Percentiles rank a stretch among this genome's conserved stretches.
These are phyloP conservation scores for Emydura subglobosa DNA, from an alignment of 2,113 vertebrate genomes.

Conservation along the genomic window DNA sequence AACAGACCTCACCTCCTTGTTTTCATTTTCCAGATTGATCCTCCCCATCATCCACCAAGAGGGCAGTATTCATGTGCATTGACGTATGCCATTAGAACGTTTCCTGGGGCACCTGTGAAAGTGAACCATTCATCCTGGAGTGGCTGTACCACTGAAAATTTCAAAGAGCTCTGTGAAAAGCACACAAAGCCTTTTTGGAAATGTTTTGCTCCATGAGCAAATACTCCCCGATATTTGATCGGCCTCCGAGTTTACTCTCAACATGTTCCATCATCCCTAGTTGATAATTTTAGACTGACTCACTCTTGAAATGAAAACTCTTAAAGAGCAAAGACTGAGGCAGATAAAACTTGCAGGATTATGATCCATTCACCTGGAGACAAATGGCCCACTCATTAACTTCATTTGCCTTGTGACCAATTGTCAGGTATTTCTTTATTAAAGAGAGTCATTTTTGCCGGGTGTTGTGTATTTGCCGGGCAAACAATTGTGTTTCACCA, in stretches of 20 bases:
- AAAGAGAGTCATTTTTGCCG: conserved; percentile 47
- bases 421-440: conserved; percentile 66
- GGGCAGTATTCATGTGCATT: neutral
- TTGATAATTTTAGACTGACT: conserved; percentile 80
- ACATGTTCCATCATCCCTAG: neutral
- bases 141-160: neutral
- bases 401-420: conserved; percentile 60
- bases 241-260: conserved; percentile 1
- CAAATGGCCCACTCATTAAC: conserved; percentile 56
- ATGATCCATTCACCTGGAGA: conserved; percentile 46
- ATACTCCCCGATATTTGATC: neutral
- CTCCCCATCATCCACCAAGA: neutral
- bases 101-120: neutral
- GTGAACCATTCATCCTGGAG: neutral
- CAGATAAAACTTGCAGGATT: conserved; percentile 58
- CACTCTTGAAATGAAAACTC: conserved; percentile 79
- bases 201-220: neutral
- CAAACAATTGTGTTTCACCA: conserved; percentile 6
- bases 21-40: neutral
- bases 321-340: conserved; percentile 62
- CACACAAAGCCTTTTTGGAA: neutral
- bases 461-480: conserved; percentile 25
- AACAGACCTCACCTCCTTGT: neutral
- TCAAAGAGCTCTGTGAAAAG: rapidly evolving
- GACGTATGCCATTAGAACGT: neutral